These are phyloP conservation scores for Chaetorhynchus papuensis DNA, from an alignment of 2,113 vertebrate species.

Conservation along the genomic window DNA sequence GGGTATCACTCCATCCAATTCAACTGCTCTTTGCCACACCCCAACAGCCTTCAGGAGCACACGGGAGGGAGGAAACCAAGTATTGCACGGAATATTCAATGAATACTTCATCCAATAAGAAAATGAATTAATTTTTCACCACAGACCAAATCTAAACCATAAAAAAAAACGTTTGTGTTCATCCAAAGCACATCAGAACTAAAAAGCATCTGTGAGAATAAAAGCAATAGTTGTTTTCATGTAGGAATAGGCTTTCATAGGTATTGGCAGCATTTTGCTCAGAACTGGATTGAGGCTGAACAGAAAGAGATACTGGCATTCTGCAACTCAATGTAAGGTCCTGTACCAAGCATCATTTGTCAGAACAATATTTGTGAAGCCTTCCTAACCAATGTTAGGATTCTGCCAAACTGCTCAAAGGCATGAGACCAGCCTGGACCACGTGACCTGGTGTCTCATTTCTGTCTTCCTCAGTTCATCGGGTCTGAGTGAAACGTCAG, in stretches of 20 bases:
- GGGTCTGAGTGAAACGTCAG: background rate
- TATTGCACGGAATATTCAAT: background rate
- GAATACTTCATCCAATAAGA: background rate
- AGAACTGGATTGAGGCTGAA: background rate
- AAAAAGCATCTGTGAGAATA: background rate
- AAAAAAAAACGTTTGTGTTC: background rate
- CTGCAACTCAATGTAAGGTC: background rate
- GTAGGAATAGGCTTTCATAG: background rate
- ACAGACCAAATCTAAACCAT: background rate
- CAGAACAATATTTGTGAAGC: background rate
- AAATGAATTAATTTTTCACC: background rate
- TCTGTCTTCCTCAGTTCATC: background rate
- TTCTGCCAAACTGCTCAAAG: background rate
- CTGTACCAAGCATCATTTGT: background rate
- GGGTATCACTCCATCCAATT: background rate
- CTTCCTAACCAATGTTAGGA: background rate
- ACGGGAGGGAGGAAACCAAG: rapidly evolving
- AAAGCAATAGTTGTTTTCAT: background rate
- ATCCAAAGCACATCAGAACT: background rate
- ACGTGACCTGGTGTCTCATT: background rate
- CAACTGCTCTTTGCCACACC: background rate
- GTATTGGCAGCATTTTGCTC: background rate
- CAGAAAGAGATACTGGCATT: background rate
- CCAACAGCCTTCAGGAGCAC: background rate
- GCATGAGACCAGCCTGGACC: background rate